phyloP scores from a whole-genome alignment of 1,140 invertebrate species.

The Zaprionus ghesquierei region DNA sequence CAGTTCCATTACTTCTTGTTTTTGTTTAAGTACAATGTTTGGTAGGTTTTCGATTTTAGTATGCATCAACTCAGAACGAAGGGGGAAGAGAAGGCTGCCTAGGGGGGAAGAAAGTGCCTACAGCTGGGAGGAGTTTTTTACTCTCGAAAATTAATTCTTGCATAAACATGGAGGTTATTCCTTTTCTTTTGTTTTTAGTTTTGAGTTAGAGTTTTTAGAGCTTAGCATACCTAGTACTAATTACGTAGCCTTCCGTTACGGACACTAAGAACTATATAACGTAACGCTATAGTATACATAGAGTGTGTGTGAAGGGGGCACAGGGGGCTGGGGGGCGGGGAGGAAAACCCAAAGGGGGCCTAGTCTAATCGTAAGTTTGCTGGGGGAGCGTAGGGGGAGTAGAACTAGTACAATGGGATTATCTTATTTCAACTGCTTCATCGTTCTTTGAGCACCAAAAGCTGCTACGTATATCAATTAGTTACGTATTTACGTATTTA shows the following conservation, averaged over 20 bases:
- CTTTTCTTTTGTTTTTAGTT: slow-evolving; percentile 47
- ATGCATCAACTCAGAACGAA: slow-evolving; percentile 56
- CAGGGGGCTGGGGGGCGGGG: background rate
- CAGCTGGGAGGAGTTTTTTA: slow-evolving; percentile 38
- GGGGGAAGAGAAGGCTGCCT: no score
- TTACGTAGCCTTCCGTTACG: slow-evolving; percentile 43
- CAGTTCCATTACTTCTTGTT: slow-evolving; percentile 65
- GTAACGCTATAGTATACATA: slow-evolving; percentile 71
- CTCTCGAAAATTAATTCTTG: slow-evolving; percentile 35
- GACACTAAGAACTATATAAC: slow-evolving; percentile 72
- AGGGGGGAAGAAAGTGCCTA: slow-evolving; percentile 34
- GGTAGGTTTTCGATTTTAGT: slow-evolving; percentile 60
- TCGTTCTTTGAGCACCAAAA: slow-evolving; percentile 56
- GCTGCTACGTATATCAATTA: slow-evolving; percentile 40
- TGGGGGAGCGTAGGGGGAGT: background rate
- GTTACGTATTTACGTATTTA: slow-evolving; percentile 37
- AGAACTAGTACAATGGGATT: slow-evolving; percentile 31
- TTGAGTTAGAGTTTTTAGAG: slow-evolving; percentile 27
- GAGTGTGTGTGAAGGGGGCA: slow-evolving; percentile 12
- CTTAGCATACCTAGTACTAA: slow-evolving; percentile 52
- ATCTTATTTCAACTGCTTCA: slow-evolving; percentile 22
- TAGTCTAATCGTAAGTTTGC: slow-evolving; percentile 38
- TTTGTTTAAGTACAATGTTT: slow-evolving; percentile 62
- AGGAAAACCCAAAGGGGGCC: background rate
- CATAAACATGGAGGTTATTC: slow-evolving; percentile 33